Conservation (phyloP, 2,113 vertebrate species). For the Emydura subglobosa region DNA sequence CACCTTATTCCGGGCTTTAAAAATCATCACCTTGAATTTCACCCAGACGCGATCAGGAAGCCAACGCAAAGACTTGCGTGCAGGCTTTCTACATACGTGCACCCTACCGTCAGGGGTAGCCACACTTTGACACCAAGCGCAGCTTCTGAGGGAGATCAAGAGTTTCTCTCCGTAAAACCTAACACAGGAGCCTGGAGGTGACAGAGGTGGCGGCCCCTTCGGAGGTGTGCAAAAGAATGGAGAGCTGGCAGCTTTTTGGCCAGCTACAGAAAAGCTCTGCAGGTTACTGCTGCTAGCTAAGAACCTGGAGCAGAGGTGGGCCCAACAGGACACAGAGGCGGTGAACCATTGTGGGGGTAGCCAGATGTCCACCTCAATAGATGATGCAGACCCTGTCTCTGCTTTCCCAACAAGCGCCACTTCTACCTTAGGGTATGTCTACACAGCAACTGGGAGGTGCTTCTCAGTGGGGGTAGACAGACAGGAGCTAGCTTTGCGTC, state of each 20-base stretch:
- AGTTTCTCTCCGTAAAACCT: neutral
- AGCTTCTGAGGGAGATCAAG: neutral
- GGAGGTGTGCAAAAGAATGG: neutral
- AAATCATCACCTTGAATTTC: neutral
- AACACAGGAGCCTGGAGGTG: neutral
- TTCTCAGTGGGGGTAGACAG: neutral
- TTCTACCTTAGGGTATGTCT: neutral
- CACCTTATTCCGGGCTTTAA: neutral
- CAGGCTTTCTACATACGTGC: neutral
- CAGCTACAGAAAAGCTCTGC: neutral
- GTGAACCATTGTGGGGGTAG: neutral
- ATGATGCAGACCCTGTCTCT: neutral
- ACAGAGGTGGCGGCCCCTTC: neutral
- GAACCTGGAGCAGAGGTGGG: fast-evolving
- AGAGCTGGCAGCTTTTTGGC: neutral
- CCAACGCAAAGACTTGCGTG: neutral
- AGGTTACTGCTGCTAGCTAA: neutral
- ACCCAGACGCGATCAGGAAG: neutral
- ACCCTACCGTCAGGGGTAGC: neutral
- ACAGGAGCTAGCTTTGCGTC: too few species aligned
- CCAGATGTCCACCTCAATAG: neutral
- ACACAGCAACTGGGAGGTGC: neutral
- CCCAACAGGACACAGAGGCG: neutral
- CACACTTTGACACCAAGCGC: neutral
- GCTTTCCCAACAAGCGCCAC: neutral